Evolutionary conservation across 2,797 vertebrate genomes (phyloP), one percentile per base, ranked within the genome.

Genomic region (Onychomys arenicola): DNA sequence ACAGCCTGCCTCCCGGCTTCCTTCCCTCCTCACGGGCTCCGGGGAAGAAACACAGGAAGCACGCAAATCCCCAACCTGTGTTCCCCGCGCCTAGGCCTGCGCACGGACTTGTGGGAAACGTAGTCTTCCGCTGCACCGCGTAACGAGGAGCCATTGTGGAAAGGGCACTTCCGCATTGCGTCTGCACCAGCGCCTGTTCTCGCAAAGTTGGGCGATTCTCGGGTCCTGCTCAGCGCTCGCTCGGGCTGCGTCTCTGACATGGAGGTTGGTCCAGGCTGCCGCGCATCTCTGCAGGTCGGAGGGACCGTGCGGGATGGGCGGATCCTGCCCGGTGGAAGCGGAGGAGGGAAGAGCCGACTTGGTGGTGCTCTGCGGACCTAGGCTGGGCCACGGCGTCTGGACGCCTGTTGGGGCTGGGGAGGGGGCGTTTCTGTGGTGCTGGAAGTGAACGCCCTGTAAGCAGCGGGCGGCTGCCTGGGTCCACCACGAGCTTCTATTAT

Each of bases 21-120:
- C 16, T 73, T 1, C 5, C 9, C 37, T 7, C 9, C n/a, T 57
- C 49, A 57, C n/a, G 16, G 1, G 0, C 49, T 32, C 4, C 29
- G n/a, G 3, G 0, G 2, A 4, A 37, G 67, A 88, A 21, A 73
- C 13, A 13, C 52, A 57, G 27, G 52, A 40, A 73, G 16, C 9
- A 4, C 5, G 1, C 25, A 73, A 11, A 40, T 29, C 52, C 55
- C 67, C 9, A 11, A 25, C 49, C 16, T 5, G n/a, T 6, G n/a
- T 40, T 57, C n/a, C 49, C 23, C 37, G 71, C 10, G 37, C 69
- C n/a, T 40, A 25, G 37, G 21, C 10, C 25, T 6, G 5, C 55
- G 69, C 55, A 32, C 27, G 27, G 86, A 75, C 86, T 59, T 76
- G 6, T 89, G 69, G 86, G 86, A 89, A 89, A 19, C 12, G 86